Evolutionary conservation across 2,888 invertebrate species (phyloP), one percentile per base, ranked within the genome.

Genomic region (Andrena minutula): DNA sequence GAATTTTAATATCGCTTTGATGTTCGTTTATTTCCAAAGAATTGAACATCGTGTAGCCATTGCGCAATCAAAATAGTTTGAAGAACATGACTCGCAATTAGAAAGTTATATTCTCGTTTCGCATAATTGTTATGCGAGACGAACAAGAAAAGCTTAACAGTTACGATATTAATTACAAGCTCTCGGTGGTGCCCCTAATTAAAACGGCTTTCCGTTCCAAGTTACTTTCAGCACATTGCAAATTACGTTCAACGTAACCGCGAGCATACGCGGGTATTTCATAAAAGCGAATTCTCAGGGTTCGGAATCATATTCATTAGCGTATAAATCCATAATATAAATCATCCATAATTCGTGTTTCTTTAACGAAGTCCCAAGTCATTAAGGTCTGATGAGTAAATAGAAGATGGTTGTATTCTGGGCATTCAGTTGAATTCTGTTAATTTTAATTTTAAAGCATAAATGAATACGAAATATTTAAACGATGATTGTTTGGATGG

Each of bases 151-250:
- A 49, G 16, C 5, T 8, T 49, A 32, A 35, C 30, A 69, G 35
- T n/a, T 47, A 79, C 20, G 64, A 73, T 73, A 69, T 73, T 77
- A 80, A 80, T 80, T 80, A 80, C 63, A 65, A 71, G 61, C 61
- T 63, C 26, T 16, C 53, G 63, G 35, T 32, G 65, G 20, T 66
- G 16, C 20, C 30, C 8, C n/a, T 72, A 76, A 76, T 76, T 76
- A 66, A 53, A 26, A 30, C 12, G 35, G 20, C 53, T 65, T 53
- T 71, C 30, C 64, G 35, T 58, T 69, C 12, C 4, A 28, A 12
- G 28, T 68, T 63, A 26, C 26, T 41, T 30, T 49, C 23, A 47
- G 28, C 5, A 12, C 16, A 66, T 47, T 65, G 32, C 16, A 49
- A 75, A 71, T 66, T 64, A 58, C 8, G 30, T 32, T 49, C 47